Conservation (phyloP, 2,888 invertebrate species). For the Hypselothyrea guttata region DNA sequence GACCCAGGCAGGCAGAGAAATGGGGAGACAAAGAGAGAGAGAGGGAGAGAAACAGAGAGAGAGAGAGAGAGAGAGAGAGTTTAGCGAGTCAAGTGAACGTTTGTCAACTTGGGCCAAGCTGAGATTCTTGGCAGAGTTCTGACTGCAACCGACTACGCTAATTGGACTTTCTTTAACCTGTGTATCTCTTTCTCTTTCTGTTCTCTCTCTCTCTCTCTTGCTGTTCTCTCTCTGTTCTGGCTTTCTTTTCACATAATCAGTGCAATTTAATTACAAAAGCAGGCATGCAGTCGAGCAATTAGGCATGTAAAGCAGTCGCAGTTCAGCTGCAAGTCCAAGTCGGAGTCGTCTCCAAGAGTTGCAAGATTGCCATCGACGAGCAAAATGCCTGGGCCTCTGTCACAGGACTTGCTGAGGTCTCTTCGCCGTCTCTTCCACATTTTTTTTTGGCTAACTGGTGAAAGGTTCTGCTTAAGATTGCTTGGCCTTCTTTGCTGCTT, state of each 20-base stretch:
- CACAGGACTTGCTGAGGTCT: slow-evolving; percentile 43
- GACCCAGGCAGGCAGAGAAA: slow-evolving; percentile 44
- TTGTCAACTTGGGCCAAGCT: slow-evolving; percentile 57
- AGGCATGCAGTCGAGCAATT: slow-evolving; percentile 54
- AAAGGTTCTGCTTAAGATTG: slow-evolving; percentile 33
- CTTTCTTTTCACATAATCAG: slow-evolving; percentile 68
- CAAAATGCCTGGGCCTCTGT: slow-evolving; percentile 31
- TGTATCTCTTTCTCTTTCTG: not conserved
- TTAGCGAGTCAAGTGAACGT: slow-evolving; percentile 43
- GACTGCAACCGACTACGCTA: slow-evolving; percentile 39
- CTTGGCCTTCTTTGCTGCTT: slow-evolving; percentile 24
- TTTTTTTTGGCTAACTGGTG: slow-evolving; percentile 19
- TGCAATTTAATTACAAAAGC: slow-evolving; percentile 69
- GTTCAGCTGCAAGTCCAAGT: slow-evolving; percentile 3
- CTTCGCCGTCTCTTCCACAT: slow-evolving; percentile 13
- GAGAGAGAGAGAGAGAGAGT: slow-evolving; percentile 18
- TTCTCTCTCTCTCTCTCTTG: slow-evolving; percentile 51
- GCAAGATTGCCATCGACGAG: slow-evolving; percentile 51
- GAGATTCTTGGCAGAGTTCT: slow-evolving; percentile 42
- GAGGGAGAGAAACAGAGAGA: slow-evolving; percentile 1
- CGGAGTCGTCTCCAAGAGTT: not conserved
- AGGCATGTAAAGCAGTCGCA: slow-evolving; percentile 69
- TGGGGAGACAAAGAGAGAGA: slow-evolving; percentile 11
- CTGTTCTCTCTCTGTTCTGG: slow-evolving; percentile 13
- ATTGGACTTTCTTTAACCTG: slow-evolving; percentile 65